These are phyloP conservation scores for Neodiprion fabricii DNA, from an alignment of 1,140 invertebrate genomes.

Conservation along the genomic window DNA sequence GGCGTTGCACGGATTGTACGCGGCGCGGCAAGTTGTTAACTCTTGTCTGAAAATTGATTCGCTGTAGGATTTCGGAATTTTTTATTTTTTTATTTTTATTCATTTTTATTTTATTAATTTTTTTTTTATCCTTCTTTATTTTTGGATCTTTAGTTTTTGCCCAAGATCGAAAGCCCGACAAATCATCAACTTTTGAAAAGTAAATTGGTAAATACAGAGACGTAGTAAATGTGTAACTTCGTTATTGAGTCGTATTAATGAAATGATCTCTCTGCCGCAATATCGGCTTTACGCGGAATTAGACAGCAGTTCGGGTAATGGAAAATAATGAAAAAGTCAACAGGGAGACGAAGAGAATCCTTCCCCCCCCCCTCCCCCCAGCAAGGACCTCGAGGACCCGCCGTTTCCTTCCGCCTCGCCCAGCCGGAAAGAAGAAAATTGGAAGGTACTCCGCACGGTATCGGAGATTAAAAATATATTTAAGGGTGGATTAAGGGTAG, in stretches of 20 bases:
- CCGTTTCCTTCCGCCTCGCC: not conserved
- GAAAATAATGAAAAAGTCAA: not conserved
- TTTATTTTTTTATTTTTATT: no score
- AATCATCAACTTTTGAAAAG: not conserved
- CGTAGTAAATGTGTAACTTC: no score
- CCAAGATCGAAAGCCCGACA: no score
- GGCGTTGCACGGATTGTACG: no score
- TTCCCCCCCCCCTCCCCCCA: no score
- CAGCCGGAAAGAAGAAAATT: not conserved
- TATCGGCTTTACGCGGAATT: not conserved
- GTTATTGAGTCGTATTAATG: not conserved
- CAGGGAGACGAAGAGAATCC: not conserved
- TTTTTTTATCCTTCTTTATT: no score
- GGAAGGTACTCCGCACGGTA: not conserved
- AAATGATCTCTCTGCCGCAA: not conserved
- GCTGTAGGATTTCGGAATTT: no score
- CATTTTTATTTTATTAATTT: no score
- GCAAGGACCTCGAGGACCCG: no score
- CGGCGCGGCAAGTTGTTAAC: no score
- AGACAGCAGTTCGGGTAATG: not conserved
- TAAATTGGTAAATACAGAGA: not conserved
- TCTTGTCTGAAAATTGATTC: no score
- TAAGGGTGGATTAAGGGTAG: constrained; percentile 4
- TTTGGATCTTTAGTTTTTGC: no score
- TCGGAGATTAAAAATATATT: constrained; percentile 5